Conservation (phyloP, 2,113 vertebrate genomes). For the Rhineura floridana region DNA sequence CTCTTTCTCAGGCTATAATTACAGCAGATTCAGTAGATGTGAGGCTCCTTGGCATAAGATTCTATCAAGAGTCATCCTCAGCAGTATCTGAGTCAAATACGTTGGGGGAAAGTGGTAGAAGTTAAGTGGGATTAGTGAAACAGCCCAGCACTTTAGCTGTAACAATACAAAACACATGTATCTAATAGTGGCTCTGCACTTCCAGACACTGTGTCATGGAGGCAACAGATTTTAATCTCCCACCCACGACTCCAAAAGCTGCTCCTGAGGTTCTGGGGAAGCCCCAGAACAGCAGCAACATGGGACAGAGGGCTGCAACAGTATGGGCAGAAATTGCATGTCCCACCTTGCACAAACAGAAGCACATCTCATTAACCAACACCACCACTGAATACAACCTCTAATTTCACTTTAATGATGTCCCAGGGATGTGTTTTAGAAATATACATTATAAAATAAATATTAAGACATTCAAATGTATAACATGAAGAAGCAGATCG, state of each 20-base stretch:
- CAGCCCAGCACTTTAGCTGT: not conserved
- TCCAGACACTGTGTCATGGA: too few species aligned
- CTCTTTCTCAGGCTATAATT: not conserved
- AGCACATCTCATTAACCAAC: not conserved
- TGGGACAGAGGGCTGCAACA: not conserved
- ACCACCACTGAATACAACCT: not conserved
- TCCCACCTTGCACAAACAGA: not conserved
- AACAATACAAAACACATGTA: not conserved
- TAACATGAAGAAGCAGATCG: not conserved
- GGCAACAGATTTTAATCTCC: not conserved
- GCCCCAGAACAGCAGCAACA: not conserved
- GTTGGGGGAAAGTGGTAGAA: not conserved
- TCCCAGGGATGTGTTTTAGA: not conserved
- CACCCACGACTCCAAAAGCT: not conserved
- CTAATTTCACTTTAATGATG: not conserved
- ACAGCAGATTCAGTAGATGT: not conserved
- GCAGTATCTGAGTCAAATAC: not conserved
- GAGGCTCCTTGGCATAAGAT: not conserved
- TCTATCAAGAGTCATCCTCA: not conserved
- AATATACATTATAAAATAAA: slow-evolving; percentile 11
- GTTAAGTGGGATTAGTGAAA: not conserved
- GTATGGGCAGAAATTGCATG: not conserved
- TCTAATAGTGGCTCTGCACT: too few species aligned
- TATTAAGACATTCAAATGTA: not conserved
- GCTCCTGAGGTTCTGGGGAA: not conserved